Conservation (phyloP, 2,113 vertebrate genomes). For the Dissostichus mawsoni region DNA sequence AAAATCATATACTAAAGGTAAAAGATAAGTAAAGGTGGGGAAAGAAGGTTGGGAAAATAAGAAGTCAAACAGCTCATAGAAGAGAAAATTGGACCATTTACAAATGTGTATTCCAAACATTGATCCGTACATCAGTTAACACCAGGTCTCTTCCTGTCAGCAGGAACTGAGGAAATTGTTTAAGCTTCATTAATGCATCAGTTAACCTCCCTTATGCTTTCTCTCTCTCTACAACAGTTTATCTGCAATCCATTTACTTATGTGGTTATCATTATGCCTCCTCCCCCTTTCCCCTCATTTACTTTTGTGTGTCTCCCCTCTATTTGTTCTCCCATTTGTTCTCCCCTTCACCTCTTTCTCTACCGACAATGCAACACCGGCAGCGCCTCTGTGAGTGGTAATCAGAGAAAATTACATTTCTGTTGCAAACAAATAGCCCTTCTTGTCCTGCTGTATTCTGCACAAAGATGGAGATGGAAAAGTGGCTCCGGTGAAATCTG, state of each 20-base stretch:
- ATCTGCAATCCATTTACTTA: slow-evolving; percentile 47
- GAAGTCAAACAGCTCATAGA: too few relatives aligned
- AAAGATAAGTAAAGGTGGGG: too few relatives aligned
- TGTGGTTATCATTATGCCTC: slow-evolving; percentile 27
- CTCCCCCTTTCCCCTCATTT: not conserved
- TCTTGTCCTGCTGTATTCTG: slow-evolving; percentile 28
- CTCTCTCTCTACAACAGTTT: slow-evolving; percentile 32
- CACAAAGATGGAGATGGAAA: slow-evolving; percentile 24
- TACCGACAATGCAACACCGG: slow-evolving; percentile 22
- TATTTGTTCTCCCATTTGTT: slow-evolving; percentile 58
- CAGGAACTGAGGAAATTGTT: slow-evolving; percentile 54
- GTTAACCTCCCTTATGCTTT: slow-evolving; percentile 46
- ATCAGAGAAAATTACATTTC: slow-evolving; percentile 59
- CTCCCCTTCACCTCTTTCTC: slow-evolving; percentile 38
- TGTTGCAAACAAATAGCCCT: slow-evolving; percentile 53
- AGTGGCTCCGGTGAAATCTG: slow-evolving; percentile 37
- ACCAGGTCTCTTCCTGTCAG: slow-evolving; percentile 29
- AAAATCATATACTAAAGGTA: not conserved
- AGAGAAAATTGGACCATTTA: too few relatives aligned
- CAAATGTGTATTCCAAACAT: not conserved
- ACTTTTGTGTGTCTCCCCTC: slow-evolving; percentile 29
- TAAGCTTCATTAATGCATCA: slow-evolving; percentile 53
- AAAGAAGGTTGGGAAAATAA: too few relatives aligned
- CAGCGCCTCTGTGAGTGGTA: slow-evolving; percentile 39
- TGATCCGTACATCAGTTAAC: not conserved